phyloP scores from a whole-genome alignment of 2,888 invertebrate genomes.

The Thecophora atra region DNA sequence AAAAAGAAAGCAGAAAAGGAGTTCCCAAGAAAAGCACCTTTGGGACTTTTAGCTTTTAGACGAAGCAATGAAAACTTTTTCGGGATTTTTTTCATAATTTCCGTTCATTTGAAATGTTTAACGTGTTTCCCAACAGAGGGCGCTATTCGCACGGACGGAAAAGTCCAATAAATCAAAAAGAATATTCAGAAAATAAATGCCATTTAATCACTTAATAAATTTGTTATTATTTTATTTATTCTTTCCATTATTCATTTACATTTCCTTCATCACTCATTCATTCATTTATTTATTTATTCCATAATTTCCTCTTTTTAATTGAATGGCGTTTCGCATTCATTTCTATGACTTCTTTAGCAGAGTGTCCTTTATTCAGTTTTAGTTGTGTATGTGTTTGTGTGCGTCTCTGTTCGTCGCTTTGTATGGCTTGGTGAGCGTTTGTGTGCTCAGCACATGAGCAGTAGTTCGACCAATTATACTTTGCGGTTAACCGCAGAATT shows the following conservation, averaged over 20 bases:
- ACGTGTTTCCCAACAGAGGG: conserved; percentile 35
- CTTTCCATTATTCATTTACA: no score
- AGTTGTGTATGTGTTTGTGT: conserved; percentile 1
- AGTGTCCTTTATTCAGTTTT: background rate
- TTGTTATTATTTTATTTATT: no score
- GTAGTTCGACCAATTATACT: conserved; percentile 64
- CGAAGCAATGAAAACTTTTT: background rate
- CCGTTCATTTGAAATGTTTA: conserved; percentile 36
- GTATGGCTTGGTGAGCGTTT: conserved; percentile 6
- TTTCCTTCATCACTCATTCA: no score
- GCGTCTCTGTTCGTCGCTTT: background rate
- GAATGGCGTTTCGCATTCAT: background rate
- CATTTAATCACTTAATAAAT: no score
- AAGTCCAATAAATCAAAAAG: background rate
- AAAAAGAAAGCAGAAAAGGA: background rate
- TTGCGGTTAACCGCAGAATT: conserved; percentile 67
- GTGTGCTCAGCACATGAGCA: conserved; percentile 45
- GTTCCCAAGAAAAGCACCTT: background rate
- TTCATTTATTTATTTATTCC: no score
- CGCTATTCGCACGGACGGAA: background rate
- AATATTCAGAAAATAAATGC: background rate
- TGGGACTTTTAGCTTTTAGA: conserved; percentile 40
- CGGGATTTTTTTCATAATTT: conserved; percentile 2
- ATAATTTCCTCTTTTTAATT: no score
- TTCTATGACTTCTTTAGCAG: background rate